These are phyloP conservation scores for Lagenorhynchus albirostris DNA, from an alignment of 2,113 vertebrate species.

Conservation along the genomic window DNA sequence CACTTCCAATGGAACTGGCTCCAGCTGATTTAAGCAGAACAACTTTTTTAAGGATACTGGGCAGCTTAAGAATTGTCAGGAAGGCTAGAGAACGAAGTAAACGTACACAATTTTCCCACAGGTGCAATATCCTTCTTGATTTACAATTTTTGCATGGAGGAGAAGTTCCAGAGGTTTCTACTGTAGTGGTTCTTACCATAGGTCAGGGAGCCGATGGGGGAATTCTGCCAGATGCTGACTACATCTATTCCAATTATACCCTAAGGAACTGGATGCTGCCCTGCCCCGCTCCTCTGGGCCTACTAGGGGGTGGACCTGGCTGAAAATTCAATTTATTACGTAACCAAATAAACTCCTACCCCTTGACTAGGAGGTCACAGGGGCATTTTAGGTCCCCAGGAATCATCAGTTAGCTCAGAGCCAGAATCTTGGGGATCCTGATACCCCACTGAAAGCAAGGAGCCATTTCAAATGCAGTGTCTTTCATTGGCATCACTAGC, in stretches of 20 bases:
- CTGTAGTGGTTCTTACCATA: neutral
- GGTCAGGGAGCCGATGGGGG: neutral
- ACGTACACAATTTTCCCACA: neutral
- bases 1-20: neutral
- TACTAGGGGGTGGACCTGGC: neutral
- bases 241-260: neutral
- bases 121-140: neutral
- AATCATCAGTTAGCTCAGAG: neutral
- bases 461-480: neutral
- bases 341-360: neutral
- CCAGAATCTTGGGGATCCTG: neutral
- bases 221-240: neutral
- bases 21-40: neutral
- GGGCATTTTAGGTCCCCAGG: neutral
- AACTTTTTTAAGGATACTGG: neutral
- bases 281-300: neutral
- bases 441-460: neutral
- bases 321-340: neutral
- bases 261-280: neutral
- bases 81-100: neutral
- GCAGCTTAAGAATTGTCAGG: neutral
- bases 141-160: neutral
- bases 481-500: neutral
- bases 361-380: neutral
- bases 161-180: neutral